Evolutionary conservation across 2,888 invertebrate genomes (phyloP), one percentile per base, ranked within the genome.

Genomic region (Lucinisca nassula): DNA sequence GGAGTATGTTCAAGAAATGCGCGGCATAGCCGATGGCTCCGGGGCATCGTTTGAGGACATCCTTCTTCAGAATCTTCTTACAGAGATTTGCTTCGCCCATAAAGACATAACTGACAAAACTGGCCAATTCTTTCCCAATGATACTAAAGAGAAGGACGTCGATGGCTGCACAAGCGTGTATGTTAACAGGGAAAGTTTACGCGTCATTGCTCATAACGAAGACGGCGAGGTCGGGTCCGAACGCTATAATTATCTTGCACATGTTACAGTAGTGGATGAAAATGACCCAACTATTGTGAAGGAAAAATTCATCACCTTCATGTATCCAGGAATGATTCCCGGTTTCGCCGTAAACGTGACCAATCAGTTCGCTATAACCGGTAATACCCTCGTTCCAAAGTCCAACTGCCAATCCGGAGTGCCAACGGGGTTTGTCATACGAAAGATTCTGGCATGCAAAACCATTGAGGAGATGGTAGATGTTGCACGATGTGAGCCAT

Each of bases 11-110:
- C 81, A 84, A 35, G 93, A 93, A 85, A 84, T 92, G 49, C 72
- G 89, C 21, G 93, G 93, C n/a, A 89, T 93, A 79, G 89, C 93
- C 3, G 91, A 92, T 38, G 93, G 93, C 1, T 70, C 90, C 8
- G 91, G 88, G 1, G 51, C 90, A 51, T 27, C 91, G 0, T 93
- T 93, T 77, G 91, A 91, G 40, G 81, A 92, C 35, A 51, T 93
- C 4, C 92, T 92, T 70, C 85, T 92, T 45, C 51, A 88, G n/a
- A 89, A 87, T 51, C 73, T 90, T 17, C 79, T 89, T 8, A 90
- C 89, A 24, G 92, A 92, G 79, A 82, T 92, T 21, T 77, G 67
- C 21, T 87, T 84, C 32, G 51, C 37, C 24, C 82, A 80, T 73
- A 6, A 8, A 24, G 30, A 79, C 45, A 49, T 38, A 58, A 74